A percentile compares a stretch with the other conserved stretches of the same genome.
Conservation (phyloP, 1,140 invertebrate genomes). For the Calosoma granatense region DNA sequence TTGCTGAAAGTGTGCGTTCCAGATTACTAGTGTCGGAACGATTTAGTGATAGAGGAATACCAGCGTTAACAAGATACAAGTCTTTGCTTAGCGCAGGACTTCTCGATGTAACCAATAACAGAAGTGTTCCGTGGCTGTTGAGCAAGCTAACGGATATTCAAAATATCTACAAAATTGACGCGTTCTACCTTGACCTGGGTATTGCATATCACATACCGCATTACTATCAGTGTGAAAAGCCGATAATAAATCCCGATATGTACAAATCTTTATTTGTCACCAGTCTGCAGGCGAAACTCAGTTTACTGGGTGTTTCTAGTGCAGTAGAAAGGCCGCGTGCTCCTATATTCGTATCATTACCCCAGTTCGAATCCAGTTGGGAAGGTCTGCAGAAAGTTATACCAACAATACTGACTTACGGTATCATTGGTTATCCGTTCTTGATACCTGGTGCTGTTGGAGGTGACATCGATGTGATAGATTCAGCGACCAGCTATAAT, state of each 20-base stretch:
- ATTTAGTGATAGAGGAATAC: conserved; percentile 58
- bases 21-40: conserved; percentile 60
- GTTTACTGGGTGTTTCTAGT: conserved; percentile 70
- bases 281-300: conserved; percentile 50
- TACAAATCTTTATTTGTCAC: conserved; percentile 66
- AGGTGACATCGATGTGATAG: conserved; percentile 60
- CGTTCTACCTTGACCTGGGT: conserved; percentile 85
- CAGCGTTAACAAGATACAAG: conserved; percentile 66
- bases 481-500: conserved; percentile 40
- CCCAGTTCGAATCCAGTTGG: conserved; percentile 82
- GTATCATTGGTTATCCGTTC: conserved; percentile 81
- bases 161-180: conserved; percentile 68
- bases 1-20: conserved; percentile 62
- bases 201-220: conserved; percentile 78
- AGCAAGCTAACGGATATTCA: conserved; percentile 60
- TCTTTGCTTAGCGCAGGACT: conserved; percentile 65
- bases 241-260: conserved; percentile 66
- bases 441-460: conserved; percentile 88
- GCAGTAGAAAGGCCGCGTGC: conserved; percentile 70
- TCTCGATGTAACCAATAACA: conserved; percentile 74
- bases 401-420: conserved; percentile 76
- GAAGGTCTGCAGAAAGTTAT: conserved; percentile 74
- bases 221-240: conserved; percentile 66
- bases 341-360: conserved; percentile 77
- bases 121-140: conserved; percentile 68